Conservation (phyloP, 2,113 vertebrate species). For the Shinisaurus crocodilurus region DNA sequence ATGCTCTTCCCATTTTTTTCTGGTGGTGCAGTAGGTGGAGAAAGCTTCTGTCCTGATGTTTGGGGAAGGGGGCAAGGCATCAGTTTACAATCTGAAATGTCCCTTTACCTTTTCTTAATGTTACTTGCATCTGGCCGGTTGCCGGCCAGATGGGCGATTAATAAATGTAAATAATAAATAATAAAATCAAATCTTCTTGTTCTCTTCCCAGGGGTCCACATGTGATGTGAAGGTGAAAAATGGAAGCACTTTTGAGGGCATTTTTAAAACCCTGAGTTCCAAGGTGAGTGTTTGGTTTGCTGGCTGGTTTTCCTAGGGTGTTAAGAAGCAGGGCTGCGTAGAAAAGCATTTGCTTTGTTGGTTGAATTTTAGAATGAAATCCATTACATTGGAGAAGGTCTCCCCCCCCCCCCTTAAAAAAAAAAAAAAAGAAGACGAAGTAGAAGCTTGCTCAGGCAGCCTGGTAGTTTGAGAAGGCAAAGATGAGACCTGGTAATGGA, state of each 20-base stretch:
- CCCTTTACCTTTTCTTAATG: not conserved
- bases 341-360: not conserved
- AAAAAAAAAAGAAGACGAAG: too few relatives aligned
- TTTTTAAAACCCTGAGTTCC: constrained; percentile 93
- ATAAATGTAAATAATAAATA: too few relatives aligned
- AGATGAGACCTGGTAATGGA: not conserved
- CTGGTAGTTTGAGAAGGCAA: not conserved
- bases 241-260: constrained; percentile 88
- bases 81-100: not conserved
- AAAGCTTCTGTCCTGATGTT: not conserved
- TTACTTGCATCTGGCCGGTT: too few relatives aligned
- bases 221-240: constrained; percentile 93
- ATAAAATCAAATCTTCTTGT: not conserved
- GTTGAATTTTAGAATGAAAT: not conserved
- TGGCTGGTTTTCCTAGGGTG: not conserved
- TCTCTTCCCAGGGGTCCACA: constrained; percentile 83
- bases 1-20: not conserved
- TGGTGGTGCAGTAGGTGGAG: not conserved
- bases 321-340: not conserved
- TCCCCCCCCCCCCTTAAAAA: too few relatives aligned
- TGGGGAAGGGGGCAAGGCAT: not conserved
- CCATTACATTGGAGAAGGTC: not conserved
- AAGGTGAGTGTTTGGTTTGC: constrained; percentile 75
- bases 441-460: not conserved
- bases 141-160: too few relatives aligned